Base-by-base conservation (phyloP, 1,140 invertebrate genomes). In the Dreissena polymorpha region DNA sequence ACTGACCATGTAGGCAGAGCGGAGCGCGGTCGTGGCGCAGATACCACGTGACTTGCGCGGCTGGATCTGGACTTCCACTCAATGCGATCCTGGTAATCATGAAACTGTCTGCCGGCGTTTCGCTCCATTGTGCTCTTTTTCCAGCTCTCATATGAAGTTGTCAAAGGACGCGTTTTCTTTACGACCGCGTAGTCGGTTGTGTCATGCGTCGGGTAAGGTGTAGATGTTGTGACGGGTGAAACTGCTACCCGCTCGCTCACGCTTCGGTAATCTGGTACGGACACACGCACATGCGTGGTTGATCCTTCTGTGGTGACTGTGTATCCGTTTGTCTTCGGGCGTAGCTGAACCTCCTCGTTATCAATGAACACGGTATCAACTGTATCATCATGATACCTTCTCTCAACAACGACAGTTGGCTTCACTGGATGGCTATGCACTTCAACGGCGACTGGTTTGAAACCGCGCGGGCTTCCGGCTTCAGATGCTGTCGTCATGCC, bases 91-190 rank as follows among this genome's bases (percentile, higher is more conserved):
- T 65, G 67, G 18, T 70, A 49, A n/a, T 79, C 77, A 60, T 60
- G 16, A 18, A 60, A 18, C 57, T 77, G 53, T 12, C 68, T 25
- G 18, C 69, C 68, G 60, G 77, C 67, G 70, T 71, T 71, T 10
- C 77, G 67, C 23, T 79, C 77, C 53, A 79, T 71, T 18, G 77
- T 79, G 39, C 70, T 79, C 27, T 67, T 72, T 63, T 82, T 82
- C 79, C 79, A 82, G 39, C 55, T 51, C 50, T 82, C 79, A 39
- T 82, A 82, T 3, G 79, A 73, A 51, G 79, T 82, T 0, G 71
- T 73, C 8, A n/a, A 49, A 18, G 70, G 13, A 14, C 50, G 23
- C 12, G 10, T 49, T 10, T 49, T 16, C 7, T 12, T 53, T 0
- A 79, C 49, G 12, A 71, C 51, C 18, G 69, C 77, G 21, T 70